Evolutionary conservation across 2,888 invertebrate genomes (phyloP), one percentile per base, ranked within the genome.

Genomic region (Globia sparganii): DNA sequence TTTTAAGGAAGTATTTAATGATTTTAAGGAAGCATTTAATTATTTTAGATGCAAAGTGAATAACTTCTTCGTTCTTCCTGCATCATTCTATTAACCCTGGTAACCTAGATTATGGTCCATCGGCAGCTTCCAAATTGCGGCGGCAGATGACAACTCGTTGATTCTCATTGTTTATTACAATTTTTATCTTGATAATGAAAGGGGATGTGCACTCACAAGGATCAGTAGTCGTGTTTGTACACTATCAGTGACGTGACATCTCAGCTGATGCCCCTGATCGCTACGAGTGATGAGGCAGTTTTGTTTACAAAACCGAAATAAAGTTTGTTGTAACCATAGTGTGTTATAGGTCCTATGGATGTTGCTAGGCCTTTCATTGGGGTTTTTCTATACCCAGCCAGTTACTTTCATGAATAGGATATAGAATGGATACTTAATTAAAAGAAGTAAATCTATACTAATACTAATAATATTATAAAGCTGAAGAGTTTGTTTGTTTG

Each of bases 171-270:
- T 34, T 53, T 53, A 53, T 53, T 53, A 68, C n/a, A 53, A 53
- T 18, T 21, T n/a, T 53, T 18, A 68, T 68, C 53, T 53, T 53
- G 68, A 68, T 53, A 68, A 53, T 6, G 34, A 37, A 53, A 68
- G n/a, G 21, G n/a, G 11, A 53, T 53, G 34, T 53, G 34, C 53
- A 68, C 34, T 34, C 18, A n/a, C n/a, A 37, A 18, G 34, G 34
- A 34, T 6, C 53, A n/a, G 34, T 6, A 21, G 11, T 53, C 34
- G 68, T 37, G n/a, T 6, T 11, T 4, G 18, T 68, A 18, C 18
- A n/a, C 53, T 37, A 68, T 68, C 68, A n/a, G 53, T 49, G 15
- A 18, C 15, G 0, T 68, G 2, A 5, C 68, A 68, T 68, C 68
- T 37, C 37, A 37, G 18, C n/a, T 68, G 53, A 53, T 37, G 49